phyloP scores from a whole-genome alignment of 2,888 invertebrate species.

The Tenthredo livida region DNA sequence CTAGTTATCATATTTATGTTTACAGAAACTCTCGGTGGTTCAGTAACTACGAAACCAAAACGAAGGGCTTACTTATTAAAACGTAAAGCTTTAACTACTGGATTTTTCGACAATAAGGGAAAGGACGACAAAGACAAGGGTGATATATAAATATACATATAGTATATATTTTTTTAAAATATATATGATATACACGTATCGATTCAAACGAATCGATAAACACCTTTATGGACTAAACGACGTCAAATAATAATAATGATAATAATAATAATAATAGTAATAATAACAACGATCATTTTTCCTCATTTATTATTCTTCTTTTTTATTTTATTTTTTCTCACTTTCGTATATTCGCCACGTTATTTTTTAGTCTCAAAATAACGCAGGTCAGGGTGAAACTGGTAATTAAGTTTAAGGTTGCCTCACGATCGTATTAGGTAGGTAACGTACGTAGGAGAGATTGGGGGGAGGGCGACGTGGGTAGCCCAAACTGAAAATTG shows the following conservation, averaged over 20 bases:
- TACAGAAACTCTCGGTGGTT: conserved; percentile 77
- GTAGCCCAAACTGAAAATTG: no score
- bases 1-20: neutral
- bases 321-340: neutral
- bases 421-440: neutral
- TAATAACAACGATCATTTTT: neutral
- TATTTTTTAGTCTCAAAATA: conserved; percentile 58
- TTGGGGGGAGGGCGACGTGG: no score
- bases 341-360: neutral
- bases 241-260: neutral
- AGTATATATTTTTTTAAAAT: neutral
- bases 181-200: neutral
- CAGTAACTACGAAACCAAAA: conserved; percentile 85
- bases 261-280: neutral
- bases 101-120: conserved; percentile 89
- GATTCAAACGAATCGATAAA: no score
- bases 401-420: conserved; percentile 14
- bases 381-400: conserved; percentile 10
- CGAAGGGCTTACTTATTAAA: conserved; percentile 90
- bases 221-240: no score
- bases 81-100: conserved; percentile 92
- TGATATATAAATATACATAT: conserved; percentile 69
- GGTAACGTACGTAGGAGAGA: no score
- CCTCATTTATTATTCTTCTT: neutral
- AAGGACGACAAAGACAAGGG: conserved; percentile 87